Evolutionary conservation across 30 jellyfish, hydroid and myxozoan genomes (phyloP).

Genomic region (Turritopsis dohrnii): DNA sequence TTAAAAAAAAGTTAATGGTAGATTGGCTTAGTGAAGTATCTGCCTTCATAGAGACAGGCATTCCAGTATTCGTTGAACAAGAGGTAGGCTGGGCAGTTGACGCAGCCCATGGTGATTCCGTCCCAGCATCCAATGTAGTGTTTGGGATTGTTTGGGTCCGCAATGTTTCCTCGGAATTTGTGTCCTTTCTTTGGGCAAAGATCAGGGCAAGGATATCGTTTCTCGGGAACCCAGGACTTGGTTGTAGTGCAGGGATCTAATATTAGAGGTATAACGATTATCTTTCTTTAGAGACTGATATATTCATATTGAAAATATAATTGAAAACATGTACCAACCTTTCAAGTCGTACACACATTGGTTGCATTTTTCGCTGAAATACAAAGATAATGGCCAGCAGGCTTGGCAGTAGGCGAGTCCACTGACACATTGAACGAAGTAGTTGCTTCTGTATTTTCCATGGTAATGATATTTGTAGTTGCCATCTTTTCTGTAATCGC

Average conservation of each 20-base stretch:
- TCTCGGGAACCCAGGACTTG: constrained; percentile 1
- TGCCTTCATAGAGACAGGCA: constrained; percentile 4
- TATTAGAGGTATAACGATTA: background rate
- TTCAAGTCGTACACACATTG: constrained; percentile 16
- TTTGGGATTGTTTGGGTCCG: background rate
- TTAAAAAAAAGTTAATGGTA: background rate
- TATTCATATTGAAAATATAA: background rate
- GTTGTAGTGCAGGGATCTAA: background rate
- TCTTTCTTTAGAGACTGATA: background rate
- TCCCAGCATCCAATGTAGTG: constrained; percentile 7
- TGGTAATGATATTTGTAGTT: background rate
- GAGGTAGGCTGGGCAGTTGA: constrained; percentile 9
- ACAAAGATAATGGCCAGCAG: constrained; percentile 30
- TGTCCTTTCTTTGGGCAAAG: constrained; percentile 11
- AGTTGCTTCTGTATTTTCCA: background rate
- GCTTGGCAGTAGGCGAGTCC: constrained; percentile 28
- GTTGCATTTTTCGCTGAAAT: constrained; percentile 1
- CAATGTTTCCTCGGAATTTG: background rate
- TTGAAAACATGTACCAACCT: constrained; percentile 2
- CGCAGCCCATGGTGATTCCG: background rate
- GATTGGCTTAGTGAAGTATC: constrained; percentile 1
- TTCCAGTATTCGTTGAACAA: constrained; percentile 15
- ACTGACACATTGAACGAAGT: constrained; percentile 21
- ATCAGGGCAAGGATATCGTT: constrained; percentile 3
- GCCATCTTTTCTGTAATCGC: constrained; percentile 15